Evolutionary conservation across 2,888 invertebrate genomes (phyloP).

Genomic region (Cryptocephalus moraei): DNA sequence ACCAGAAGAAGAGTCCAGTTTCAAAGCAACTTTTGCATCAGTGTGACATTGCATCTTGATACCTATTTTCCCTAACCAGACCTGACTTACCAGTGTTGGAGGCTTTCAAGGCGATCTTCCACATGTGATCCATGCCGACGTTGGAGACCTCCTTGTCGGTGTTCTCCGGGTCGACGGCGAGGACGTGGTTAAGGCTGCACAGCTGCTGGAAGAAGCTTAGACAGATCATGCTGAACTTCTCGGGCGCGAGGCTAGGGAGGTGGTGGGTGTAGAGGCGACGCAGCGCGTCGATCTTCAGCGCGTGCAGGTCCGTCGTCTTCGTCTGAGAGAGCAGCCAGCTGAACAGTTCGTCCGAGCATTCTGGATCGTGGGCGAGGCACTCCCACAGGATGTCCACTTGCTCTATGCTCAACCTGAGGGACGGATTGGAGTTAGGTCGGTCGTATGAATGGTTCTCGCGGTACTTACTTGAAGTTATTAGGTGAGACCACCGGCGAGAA

Average conservation of each 20-base stretch:
- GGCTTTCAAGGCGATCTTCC: constrained; percentile 87
- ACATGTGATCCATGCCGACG: constrained; percentile 86
- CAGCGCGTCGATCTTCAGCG: constrained; percentile 76
- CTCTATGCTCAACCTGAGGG: constrained; percentile 61
- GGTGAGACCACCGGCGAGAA: constrained; percentile 87
- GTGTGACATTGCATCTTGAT: no score
- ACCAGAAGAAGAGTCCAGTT: no score
- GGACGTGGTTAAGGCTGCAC: constrained; percentile 75
- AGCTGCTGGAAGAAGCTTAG: constrained; percentile 84
- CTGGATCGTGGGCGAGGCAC: constrained; percentile 74
- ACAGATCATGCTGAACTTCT: constrained; percentile 86
- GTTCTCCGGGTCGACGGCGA: constrained; percentile 50
- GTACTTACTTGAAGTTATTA: constrained; percentile 64
- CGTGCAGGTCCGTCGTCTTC: constrained; percentile 86
- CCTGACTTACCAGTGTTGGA: constrained; percentile 61
- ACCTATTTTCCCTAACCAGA: neutral
- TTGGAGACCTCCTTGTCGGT: constrained; percentile 43
- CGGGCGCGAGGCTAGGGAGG: constrained; percentile 78
- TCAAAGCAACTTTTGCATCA: no score
- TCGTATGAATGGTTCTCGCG: neutral
- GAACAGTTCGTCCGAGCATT: constrained; percentile 85
- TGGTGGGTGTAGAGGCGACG: constrained; percentile 82
- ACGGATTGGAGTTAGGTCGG: neutral
- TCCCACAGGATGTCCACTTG: constrained; percentile 90
- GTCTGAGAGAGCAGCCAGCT: constrained; percentile 90